Evolutionary conservation across 1,140 invertebrate genomes (phyloP), one percentile per base, ranked within the genome.

Genomic region (Drosophila bipectinata): DNA sequence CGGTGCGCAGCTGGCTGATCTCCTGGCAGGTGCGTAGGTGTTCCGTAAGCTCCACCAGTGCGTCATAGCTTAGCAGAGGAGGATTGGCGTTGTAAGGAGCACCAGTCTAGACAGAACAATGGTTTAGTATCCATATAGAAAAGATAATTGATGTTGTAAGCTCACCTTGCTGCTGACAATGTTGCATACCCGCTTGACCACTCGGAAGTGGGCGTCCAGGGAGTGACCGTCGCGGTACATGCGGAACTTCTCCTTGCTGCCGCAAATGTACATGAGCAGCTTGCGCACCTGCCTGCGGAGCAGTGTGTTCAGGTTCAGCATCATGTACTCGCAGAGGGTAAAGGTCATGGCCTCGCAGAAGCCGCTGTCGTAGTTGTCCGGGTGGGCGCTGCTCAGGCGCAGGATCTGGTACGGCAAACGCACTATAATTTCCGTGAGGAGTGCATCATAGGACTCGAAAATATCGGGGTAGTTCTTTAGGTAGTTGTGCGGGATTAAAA

Each of bases 1-100:
- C 94, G 0, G 97, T 97, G n/a, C 98, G 95, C 75, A 95, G 95
- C 12, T 95, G 95, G 18, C 98, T 97, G 64, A 99, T 97, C 91
- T 99, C 98, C 55, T 97, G 94, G 80, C 98, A 98, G 14, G 96
- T 96, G 92, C 98, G 99, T 51, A 99, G 92, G 93, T 99, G 98
- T 91, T 99, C 98, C 77, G 99, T 98, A 14, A 99, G 93, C 66
- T 97, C 96, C 3, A 99, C 97, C 3, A 99, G 93, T 3, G 96
- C 95, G 91, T 99, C 97, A 83, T 99, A 99, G 0, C 96, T 94
- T 1, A 98, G 92, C 60, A 93, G 92, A 3, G 93, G 93, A 1
- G 87, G 88, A 61, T 87, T 88, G 0, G 92, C 91, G 71, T 93
- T 92, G 26, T 93, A 92, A 0, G 87, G 79, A 0, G 85, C 90